phyloP scores from a whole-genome alignment of 1,140 invertebrate genomes.

The Mesaphorura yosii region DNA sequence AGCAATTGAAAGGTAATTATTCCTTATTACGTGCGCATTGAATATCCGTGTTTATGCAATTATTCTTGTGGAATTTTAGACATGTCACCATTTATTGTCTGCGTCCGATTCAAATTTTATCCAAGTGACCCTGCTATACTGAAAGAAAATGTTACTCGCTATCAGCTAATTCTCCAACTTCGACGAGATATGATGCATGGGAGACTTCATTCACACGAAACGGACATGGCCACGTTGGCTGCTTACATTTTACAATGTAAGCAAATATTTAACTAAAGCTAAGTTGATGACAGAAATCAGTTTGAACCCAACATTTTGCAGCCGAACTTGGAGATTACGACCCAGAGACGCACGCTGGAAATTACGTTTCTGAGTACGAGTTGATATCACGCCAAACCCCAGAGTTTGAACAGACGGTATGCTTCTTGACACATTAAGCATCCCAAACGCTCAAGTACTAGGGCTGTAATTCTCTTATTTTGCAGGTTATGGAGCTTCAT shows the following conservation, averaged over 20 bases:
- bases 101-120: conserved; percentile 89
- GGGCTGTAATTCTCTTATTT: too few species aligned
- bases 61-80: conserved; percentile 46
- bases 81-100: conserved; percentile 73
- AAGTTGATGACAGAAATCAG: too few species aligned
- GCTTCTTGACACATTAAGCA: too few species aligned
- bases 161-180: conserved; percentile 86
- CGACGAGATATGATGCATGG: conserved; percentile 90
- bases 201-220: conserved; percentile 75
- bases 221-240: conserved; percentile 77
- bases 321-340: conserved; percentile 92
- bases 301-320: too few species aligned
- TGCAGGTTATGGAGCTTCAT: conserved; percentile 58
- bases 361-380: conserved; percentile 84
- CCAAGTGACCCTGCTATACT: conserved; percentile 73
- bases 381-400: conserved; percentile 72
- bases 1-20: conserved; percentile 81
- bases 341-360: conserved; percentile 69
- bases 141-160: conserved; percentile 76
- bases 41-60: not conserved
- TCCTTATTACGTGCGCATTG: not conserved
- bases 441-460: conserved; percentile 52
- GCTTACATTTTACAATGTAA: conserved; percentile 89
- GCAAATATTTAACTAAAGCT: conserved; percentile 22
- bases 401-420: conserved; percentile 76